Conservation (phyloP, 2,113 vertebrate species). For the Lichenostomus cassidix region DNA sequence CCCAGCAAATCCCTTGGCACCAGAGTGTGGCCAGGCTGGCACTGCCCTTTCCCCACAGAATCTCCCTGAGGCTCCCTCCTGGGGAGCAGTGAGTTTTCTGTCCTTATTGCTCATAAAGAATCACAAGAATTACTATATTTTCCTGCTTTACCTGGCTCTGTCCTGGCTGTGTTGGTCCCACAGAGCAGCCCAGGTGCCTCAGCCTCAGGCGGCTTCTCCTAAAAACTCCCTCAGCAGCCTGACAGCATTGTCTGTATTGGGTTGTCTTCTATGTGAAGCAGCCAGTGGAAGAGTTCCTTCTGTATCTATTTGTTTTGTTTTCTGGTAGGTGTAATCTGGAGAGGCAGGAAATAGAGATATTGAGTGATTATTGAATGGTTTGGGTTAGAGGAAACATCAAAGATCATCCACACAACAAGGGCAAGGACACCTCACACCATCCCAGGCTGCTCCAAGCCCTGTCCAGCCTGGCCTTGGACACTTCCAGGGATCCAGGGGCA, state of each 20-base stretch:
- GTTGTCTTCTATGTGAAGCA: background rate
- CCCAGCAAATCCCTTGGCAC: background rate
- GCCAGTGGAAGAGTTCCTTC: background rate
- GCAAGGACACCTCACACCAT: background rate
- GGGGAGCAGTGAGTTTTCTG: background rate
- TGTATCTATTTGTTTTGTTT: background rate
- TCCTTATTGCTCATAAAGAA: background rate
- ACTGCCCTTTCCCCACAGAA: background rate
- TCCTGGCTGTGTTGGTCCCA: background rate
- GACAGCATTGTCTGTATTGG: too few species aligned
- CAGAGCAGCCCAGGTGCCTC: background rate
- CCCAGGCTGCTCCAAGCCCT: background rate
- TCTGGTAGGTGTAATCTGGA: background rate
- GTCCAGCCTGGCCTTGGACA: background rate
- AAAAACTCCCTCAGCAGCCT: rapidly evolving
- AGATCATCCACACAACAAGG: too few species aligned
- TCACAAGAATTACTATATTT: background rate
- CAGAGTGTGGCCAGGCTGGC: background rate
- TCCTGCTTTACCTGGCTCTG: background rate
- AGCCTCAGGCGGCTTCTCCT: background rate
- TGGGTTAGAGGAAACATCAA: background rate
- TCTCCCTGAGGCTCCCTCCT: background rate
- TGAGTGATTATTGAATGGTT: background rate
- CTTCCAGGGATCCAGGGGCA: background rate
- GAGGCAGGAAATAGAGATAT: background rate